Evolutionary conservation across 2,888 invertebrate species (phyloP).

Genomic region (Thereva unica): DNA sequence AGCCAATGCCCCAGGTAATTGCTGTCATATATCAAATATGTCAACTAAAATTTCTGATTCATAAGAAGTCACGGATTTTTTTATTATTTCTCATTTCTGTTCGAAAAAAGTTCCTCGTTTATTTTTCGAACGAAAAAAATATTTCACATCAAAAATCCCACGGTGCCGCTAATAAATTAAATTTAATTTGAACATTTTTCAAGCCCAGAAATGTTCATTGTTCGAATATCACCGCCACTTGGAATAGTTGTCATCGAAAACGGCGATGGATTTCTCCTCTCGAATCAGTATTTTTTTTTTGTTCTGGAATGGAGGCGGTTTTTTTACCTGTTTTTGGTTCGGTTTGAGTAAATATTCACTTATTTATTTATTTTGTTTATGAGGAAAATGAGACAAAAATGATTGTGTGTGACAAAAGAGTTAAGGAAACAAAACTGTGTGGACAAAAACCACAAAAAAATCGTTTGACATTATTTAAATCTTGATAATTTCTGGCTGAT

Average conservation of each 20-base stretch:
- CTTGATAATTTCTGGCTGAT: conserved; percentile 38
- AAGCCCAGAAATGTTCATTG: conserved; percentile 30
- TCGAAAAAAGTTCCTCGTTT: too few relatives aligned
- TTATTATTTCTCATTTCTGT: too few relatives aligned
- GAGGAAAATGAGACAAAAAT: conserved; percentile 32
- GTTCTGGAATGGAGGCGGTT: not conserved
- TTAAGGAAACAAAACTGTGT: conserved; percentile 12
- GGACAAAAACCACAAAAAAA: conserved; percentile 10
- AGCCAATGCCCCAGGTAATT: too few relatives aligned
- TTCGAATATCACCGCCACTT: conserved; percentile 33
- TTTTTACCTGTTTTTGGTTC: too few relatives aligned
- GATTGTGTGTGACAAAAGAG: conserved; percentile 25
- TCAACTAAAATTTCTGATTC: too few relatives aligned
- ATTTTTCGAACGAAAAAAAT: too few relatives aligned
- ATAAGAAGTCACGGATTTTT: too few relatives aligned
- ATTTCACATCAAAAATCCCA: conserved; percentile 21
- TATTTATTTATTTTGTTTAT: conserved; percentile 9
- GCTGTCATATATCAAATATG: too few relatives aligned
- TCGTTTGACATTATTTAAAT: conserved; percentile 37
- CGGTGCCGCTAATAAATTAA: conserved; percentile 31
- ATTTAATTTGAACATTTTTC: conserved; percentile 36
- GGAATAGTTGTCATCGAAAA: conserved; percentile 26
- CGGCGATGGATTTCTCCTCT: conserved; percentile 6
- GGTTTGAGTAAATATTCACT: not conserved
- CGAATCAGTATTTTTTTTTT: conserved; percentile 21